These are phyloP conservation scores for Plestiodon gilberti DNA, from an alignment of 2,113 vertebrate species.

Conservation along the genomic window DNA sequence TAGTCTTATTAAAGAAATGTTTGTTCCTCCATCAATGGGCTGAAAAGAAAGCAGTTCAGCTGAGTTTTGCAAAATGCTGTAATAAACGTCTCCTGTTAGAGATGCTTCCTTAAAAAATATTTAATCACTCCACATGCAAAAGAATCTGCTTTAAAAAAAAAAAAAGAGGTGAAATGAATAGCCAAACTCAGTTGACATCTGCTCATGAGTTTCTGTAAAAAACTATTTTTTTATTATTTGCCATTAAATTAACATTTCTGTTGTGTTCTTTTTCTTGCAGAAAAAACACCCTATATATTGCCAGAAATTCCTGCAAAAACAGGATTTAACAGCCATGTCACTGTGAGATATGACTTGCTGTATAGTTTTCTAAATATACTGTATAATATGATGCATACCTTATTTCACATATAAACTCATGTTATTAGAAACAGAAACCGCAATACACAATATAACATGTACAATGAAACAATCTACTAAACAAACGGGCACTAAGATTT, in stretches of 20 bases:
- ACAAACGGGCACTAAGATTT: background rate
- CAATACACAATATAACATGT: background rate
- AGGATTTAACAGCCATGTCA: background rate
- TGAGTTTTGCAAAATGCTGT: constrained; percentile 80
- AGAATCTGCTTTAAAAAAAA: constrained; percentile 40
- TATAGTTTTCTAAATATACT: background rate
- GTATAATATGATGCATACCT: background rate
- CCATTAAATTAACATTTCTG: background rate
- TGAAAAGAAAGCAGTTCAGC: constrained; percentile 79
- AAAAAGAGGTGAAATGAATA: constrained; percentile 68
- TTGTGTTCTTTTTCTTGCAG: background rate
- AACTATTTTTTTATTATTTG: background rate
- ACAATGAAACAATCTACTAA: background rate
- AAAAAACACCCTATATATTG: background rate
- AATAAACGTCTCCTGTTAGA: constrained; percentile 79
- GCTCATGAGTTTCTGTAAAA: constrained; percentile 27
- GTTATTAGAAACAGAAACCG: background rate
- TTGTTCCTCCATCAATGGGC: constrained; percentile 85
- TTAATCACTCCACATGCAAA: constrained; percentile 75
- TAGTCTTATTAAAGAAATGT: constrained; percentile 94
- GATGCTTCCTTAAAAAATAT: constrained; percentile 80
- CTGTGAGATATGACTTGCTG: background rate
- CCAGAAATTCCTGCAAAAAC: background rate
- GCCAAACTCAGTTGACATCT: constrained; percentile 53
- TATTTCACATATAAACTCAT: background rate